Evolutionary conservation across 2,797 vertebrate genomes (phyloP), one percentile per base, ranked within the genome.

Genomic region (Melanotaenia nigrans): DNA sequence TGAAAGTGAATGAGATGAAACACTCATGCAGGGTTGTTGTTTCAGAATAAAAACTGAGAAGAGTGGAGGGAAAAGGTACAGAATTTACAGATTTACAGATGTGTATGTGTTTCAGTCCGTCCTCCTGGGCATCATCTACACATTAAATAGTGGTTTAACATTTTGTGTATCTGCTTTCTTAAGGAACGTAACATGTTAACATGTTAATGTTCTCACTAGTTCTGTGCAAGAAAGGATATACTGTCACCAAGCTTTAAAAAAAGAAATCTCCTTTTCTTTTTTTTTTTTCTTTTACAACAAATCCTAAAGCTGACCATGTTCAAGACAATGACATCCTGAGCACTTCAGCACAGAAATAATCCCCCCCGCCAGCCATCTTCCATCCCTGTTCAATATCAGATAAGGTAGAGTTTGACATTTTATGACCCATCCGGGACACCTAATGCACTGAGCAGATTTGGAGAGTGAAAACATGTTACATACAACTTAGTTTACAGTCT

Each of bases 401-500:
- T 33, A 61, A 73, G 3, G 51, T 64, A 32, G 54, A 12, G 65
- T 75, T 18, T 25, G 35, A 65, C 35, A 65, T 68, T 65, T 68
- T 32, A 58, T 49, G 45, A 67, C 65, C 56, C 63, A 32, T 22
- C 65, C 42, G 58, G 59, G 49, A 45, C 74, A 53, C 65, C 60
- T 18, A 10, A 71, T 38, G 66, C 65, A 51, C 73, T 12, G 61
- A 73, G 85, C 79, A 81, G 65, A 76, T 80, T 72, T 78, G 75
- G 61, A 84, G 73, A 61, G 68, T 60, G 75, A 77, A 67, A 57
- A 82, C 25, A 75, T 65, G 76, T 83, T 84, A 78, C 82, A 82
- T 79, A 84, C 38, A 36, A 66, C 85, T 71, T 35, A 78, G 85
- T 86, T 85, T 88, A 90, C 73, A 85, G 79, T 72, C 66, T 56